Base-by-base conservation (phyloP, 2,888 invertebrate genomes). In the Luffia ferchaultella region DNA sequence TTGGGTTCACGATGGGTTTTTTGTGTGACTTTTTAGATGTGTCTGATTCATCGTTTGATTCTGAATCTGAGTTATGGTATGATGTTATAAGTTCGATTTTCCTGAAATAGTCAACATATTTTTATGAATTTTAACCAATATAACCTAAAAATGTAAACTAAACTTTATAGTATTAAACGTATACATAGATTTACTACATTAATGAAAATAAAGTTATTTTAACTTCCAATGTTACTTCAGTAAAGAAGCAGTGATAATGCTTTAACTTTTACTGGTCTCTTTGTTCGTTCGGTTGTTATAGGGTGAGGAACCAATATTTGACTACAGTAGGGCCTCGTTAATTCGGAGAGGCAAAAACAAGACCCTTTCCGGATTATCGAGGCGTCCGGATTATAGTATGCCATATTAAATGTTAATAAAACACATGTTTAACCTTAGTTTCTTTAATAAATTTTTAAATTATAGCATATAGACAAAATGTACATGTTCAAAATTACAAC, bases 261-360 rank as follows among this genome's bases (percentile, higher is more conserved):
- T n/a, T n/a, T n/a, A n/a, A n/a, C n/a, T n/a, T n/a, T n/a, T n/a
- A n/a, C n/a, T n/a, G n/a, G n/a, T n/a, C n/a, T n/a, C 77, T 68
- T 90, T 89, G 62, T 43, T 43, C 43, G 17, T 86, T 58, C 88
- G 87, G 52, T 90, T 89, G 57, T 86, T 88, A 45, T 90, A 86
- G 0, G 90, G 88, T 16, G 89, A 77, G 68, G 90, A 89, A 61
- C 90, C 90, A 2, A 85, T 86, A 45, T 90, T 88, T 63, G 90
- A 17, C n/a, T 15, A 47, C 20, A 19, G 30, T 19, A 17, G 42
- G 45, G 50, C 49, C 50, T 50, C 50, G 50, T 20, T 54, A 51
- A 50, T 50, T 45, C 48, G 50, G 53, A 49, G 46, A 53, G 49
- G 50, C 50, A 53, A 53, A 53, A 53, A 49, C 46, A 51, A 51